Conservation (phyloP, 2,113 vertebrate genomes). For the Ptilorrhoa leucosticta region DNA sequence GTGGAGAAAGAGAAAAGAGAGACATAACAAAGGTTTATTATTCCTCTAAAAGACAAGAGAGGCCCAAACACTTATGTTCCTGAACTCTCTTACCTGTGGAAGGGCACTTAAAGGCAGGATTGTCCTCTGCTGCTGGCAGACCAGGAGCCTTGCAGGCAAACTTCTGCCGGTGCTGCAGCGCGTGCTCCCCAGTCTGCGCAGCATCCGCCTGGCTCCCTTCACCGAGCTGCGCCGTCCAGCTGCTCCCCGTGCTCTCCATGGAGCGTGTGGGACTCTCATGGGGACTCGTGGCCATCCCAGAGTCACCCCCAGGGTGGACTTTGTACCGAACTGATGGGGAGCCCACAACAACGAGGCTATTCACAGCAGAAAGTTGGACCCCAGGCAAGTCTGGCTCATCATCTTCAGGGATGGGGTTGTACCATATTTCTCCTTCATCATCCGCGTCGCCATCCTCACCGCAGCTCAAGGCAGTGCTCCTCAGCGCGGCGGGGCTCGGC, state of each 20-base stretch:
- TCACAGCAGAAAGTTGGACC: not conserved
- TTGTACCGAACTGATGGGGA: conserved; percentile 40
- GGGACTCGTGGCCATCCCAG: not conserved
- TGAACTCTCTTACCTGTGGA: conserved; percentile 75
- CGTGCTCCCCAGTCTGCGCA: conserved; percentile 64
- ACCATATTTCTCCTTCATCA: conserved; percentile 98
- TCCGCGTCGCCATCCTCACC: conserved; percentile 90
- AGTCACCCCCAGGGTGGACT: conserved; percentile 31
- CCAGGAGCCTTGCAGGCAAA: conserved; percentile 64
- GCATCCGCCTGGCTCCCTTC: conserved; percentile 62
- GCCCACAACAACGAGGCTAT: conserved; percentile 17
- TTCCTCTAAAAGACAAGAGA: not conserved
- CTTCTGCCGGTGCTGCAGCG: conserved; percentile 74
- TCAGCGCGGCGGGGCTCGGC: not conserved
- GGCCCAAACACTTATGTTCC: not conserved
- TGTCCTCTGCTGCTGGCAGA: conserved; percentile 68
- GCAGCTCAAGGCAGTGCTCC: conserved; percentile 64
- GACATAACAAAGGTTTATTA: not conserved
- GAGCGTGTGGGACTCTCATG: not conserved
- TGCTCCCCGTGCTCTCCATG: conserved; percentile 21
- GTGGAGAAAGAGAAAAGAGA: not conserved
- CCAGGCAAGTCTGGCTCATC: conserved; percentile 69
- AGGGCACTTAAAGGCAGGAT: conserved; percentile 54
- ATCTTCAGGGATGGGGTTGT: conserved; percentile 97
- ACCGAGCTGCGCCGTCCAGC: not conserved